phyloP scores from a whole-genome alignment of 2,113 vertebrate genomes.

The Silurus meridionalis region DNA sequence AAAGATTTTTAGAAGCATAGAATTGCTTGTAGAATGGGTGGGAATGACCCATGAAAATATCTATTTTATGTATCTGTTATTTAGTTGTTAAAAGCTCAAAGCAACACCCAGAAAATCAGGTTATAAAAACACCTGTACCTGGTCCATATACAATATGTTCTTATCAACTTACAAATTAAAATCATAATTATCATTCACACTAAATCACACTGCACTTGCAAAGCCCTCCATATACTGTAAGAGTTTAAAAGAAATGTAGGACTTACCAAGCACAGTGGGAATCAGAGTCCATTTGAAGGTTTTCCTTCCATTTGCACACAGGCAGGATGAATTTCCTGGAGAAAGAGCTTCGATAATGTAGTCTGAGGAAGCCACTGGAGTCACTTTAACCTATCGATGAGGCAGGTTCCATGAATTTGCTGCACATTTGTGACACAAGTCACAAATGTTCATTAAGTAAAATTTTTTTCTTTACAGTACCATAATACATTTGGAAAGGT shows the following conservation, averaged over 20 bases:
- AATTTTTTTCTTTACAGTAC: neutral
- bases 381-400: slow-evolving; percentile 8
- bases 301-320: slow-evolving; percentile 11
- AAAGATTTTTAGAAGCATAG: too few species aligned
- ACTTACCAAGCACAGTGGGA: slow-evolving; percentile 73
- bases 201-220: too few species aligned
- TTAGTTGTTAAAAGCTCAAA: too few species aligned
- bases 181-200: too few species aligned
- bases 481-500: slow-evolving; percentile 25
- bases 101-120: too few species aligned
- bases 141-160: too few species aligned
- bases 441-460: neutral
- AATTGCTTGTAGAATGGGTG: too few species aligned
- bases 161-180: too few species aligned
- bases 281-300: slow-evolving; percentile 48
- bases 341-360: neutral
- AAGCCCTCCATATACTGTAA: too few species aligned
- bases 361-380: neutral
- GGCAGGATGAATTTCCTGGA: neutral
- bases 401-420: neutral
- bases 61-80: too few species aligned
- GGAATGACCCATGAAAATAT: too few species aligned
- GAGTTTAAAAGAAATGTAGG: neutral
- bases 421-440: neutral
- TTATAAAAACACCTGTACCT: too few species aligned